Evolutionary conservation across 2,113 vertebrate species (phyloP), one percentile per base, ranked within the genome.

Genomic region (Dromaius novaehollandiae): DNA sequence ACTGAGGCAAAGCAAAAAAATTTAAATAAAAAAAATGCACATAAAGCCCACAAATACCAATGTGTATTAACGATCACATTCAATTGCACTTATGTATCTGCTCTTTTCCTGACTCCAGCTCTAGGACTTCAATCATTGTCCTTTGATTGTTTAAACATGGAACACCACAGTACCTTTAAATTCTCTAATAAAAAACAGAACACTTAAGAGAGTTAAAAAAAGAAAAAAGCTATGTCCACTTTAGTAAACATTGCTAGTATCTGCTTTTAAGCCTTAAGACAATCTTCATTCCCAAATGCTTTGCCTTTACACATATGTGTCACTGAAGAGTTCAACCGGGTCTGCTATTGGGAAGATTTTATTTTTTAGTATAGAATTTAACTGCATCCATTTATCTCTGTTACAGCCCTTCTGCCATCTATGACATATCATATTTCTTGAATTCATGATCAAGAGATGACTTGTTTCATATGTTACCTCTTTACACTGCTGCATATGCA

Each of bases 361-460:
- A 7, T n/a, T 55, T 95, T 90, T 63, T 7, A 42, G 13, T 42
- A 77, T 11, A 66, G 50, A 73, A 82, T 80, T 92, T 91, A 95
- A 87, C 46, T 53, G 11, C 44, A 89, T 76, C 7, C 81, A 82
- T 94, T 89, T 91, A 92, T 89, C 74, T 61, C 80, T 77, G 55
- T 71, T 89, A 86, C 50, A 92, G 46, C 21, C 63, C 50, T 91
- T 93, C 86, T 91, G 38, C 64, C 87, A 94, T 76, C 88, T 66
- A 63, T 86, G 68, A 78, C 88, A 88, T 44, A 55, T 65, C 69
- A 14, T 60, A 88, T 91, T 85, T 94, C 89, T 81, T 60, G 26
- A 91, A 60, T 90, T 93, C 55, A 30, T 91, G 71, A 63, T 86
- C 94, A 78, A 56, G 42, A 81, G 68, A 81, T 64, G 7, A 88